Percentiles rank a stretch among this genome's conserved stretches.
Evolutionary conservation across 1,140 invertebrate genomes (phyloP).

Genomic region (Drosophila athabasca): DNA sequence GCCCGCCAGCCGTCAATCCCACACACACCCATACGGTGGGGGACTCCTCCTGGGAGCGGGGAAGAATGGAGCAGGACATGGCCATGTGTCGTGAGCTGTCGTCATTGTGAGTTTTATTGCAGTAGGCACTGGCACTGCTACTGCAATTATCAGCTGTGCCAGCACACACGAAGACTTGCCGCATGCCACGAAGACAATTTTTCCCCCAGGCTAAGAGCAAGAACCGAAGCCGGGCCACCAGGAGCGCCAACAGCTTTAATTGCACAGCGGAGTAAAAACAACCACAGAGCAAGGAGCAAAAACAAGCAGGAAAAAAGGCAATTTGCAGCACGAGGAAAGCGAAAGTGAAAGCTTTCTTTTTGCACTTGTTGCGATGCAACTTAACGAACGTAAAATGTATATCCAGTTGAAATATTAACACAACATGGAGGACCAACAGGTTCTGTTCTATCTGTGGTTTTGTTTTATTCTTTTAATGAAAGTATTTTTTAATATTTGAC

Average conservation of each 20-base stretch:
- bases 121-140: constrained; percentile 30
- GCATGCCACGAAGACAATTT: constrained; percentile 36
- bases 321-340: constrained; percentile 24
- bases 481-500: too few relatives aligned
- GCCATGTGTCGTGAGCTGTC: constrained; percentile 53
- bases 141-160: constrained; percentile 55
- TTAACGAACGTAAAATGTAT: too few relatives aligned
- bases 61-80: neutral
- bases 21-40: constrained; percentile 17
- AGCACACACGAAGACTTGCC: constrained; percentile 1
- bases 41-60: constrained; percentile 7
- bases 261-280: constrained; percentile 33
- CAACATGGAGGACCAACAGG: too few relatives aligned
- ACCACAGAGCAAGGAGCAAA: constrained; percentile 24
- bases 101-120: constrained; percentile 51
- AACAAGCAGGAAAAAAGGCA: constrained; percentile 38
- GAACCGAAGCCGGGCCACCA: neutral
- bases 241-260: constrained; percentile 52
- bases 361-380: constrained; percentile 40
- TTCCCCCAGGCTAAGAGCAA: constrained; percentile 34
- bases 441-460: too few relatives aligned
- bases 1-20: constrained; percentile 41
- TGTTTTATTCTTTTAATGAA: too few relatives aligned
- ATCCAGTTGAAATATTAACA: too few relatives aligned
- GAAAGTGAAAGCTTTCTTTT: constrained; percentile 31